These are phyloP conservation scores for Haliclona indistincta DNA, from an alignment of 37 sponge, comb jelly and placozoan species.

Conservation along the genomic window DNA sequence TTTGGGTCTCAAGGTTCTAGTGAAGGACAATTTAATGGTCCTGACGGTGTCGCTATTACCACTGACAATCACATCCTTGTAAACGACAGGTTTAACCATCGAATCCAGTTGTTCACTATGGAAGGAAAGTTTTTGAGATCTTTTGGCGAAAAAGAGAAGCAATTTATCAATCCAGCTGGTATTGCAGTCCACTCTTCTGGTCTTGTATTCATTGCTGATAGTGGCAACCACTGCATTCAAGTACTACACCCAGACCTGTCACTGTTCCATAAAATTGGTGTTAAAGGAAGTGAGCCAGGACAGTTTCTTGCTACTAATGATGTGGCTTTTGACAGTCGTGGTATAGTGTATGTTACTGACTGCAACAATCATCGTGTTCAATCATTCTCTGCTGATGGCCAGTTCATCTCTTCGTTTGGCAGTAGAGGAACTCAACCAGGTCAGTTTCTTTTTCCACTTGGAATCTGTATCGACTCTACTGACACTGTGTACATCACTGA, in stretches of 20 bases:
- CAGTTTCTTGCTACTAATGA: constrained; percentile 53
- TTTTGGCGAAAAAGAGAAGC: constrained; percentile 19
- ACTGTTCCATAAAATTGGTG: constrained; percentile 48
- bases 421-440: too few relatives aligned
- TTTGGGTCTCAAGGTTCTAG: constrained; percentile 26
- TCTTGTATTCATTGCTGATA: constrained; percentile 54
- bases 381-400: too few relatives aligned
- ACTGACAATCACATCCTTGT: not conserved
- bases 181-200: constrained; percentile 32
- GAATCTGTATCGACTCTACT: too few relatives aligned
- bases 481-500: too few relatives aligned
- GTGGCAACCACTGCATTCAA: constrained; percentile 55
- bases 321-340: constrained; percentile 42
- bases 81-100: not conserved
- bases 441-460: too few relatives aligned
- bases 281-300: constrained; percentile 22
- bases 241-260: constrained; percentile 46
- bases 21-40: constrained; percentile 7
- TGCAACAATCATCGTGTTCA: too few relatives aligned
- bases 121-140: constrained; percentile 46
- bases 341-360: constrained; percentile 59
- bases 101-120: constrained; percentile 38
- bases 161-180: constrained; percentile 39
- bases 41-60: constrained; percentile 17
- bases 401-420: too few relatives aligned